A percentile compares a stretch with the other conserved stretches of the same genome.
These are phyloP conservation scores for Pseudomyrmex flavicornis DNA, from an alignment of 1,140 invertebrate species.

Conservation along the genomic window DNA sequence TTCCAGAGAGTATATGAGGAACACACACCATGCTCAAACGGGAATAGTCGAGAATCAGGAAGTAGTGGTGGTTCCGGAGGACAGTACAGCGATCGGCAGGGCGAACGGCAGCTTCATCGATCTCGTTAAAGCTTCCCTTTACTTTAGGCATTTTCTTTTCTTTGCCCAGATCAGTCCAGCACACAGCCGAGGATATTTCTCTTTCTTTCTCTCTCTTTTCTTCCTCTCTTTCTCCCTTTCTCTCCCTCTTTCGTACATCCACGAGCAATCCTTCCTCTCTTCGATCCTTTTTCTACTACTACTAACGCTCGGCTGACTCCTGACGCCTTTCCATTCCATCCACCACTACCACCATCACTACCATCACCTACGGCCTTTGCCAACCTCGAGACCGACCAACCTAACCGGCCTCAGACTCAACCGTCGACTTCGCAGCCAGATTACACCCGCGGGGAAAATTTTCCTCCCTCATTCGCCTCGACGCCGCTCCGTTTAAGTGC, in stretches of 20 bases:
- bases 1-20: constrained; percentile 18
- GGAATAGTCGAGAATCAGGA: constrained; percentile 9
- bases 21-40: background rate
- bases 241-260: background rate
- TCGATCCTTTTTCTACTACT: background rate
- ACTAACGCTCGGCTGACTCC: constrained; percentile 30
- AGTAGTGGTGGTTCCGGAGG: constrained; percentile 39
- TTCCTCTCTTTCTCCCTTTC: background rate
- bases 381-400: constrained; percentile 32
- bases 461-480: constrained; percentile 52
- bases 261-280: background rate
- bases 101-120: constrained; percentile 76
- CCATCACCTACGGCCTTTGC: constrained; percentile 7
- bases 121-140: constrained; percentile 79
- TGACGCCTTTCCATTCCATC: constrained; percentile 26
- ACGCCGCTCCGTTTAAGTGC: constrained; percentile 49
- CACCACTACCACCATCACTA: background rate
- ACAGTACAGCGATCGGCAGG: constrained; percentile 24
- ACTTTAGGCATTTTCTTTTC: constrained; percentile 73
- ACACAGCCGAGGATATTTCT: constrained; percentile 44
- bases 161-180: constrained; percentile 66
- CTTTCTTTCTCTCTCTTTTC: background rate
- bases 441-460: constrained; percentile 77
- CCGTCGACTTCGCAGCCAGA: constrained; percentile 73
- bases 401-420: constrained; percentile 48